Evolutionary conservation across 2,797 vertebrate genomes (phyloP).

Genomic region (Myripristis jacobus): DNA sequence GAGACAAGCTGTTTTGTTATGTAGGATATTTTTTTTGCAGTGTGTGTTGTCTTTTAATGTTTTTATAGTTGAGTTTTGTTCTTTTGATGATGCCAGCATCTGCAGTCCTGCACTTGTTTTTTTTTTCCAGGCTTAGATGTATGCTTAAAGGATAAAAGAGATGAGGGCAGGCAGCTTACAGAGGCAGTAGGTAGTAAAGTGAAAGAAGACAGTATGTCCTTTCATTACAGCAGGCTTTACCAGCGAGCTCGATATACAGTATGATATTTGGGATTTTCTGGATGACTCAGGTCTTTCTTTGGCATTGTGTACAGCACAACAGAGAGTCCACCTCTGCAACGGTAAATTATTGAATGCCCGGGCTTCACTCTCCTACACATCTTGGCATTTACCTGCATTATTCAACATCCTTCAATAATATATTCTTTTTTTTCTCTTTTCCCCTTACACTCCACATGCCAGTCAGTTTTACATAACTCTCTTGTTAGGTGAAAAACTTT

Average conservation of each 20-base stretch:
- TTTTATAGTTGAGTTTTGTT: not conserved
- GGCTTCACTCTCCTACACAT: not conserved
- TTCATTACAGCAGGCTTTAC: conserved; percentile 25
- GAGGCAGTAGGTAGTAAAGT: not conserved
- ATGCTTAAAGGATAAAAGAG: conserved; percentile 41
- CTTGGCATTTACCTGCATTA: conserved; percentile 1
- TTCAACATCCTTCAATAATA: not conserved
- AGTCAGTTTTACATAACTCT: not conserved
- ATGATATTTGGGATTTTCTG: conserved; percentile 12
- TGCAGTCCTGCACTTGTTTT: conserved; percentile 6
- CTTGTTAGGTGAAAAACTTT: too few relatives aligned
- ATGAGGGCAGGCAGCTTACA: conserved; percentile 15
- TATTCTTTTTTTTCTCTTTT: not conserved
- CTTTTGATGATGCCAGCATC: not conserved
- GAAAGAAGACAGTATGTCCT: not conserved
- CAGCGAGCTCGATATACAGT: not conserved
- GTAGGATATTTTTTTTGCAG: too few relatives aligned
- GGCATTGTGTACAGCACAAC: not conserved
- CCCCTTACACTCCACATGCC: too few relatives aligned
- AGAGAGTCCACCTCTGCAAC: conserved; percentile 18
- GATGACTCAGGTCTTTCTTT: not conserved
- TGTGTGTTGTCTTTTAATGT: too few relatives aligned
- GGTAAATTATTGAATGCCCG: conserved; percentile 39
- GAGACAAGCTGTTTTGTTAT: too few relatives aligned
- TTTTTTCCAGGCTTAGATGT: conserved; percentile 35